A percentile compares a stretch with the other conserved stretches of the same genome.
Evolutionary conservation across 2,888 invertebrate species (phyloP).

Genomic region (Pristionchus arcanus): DNA sequence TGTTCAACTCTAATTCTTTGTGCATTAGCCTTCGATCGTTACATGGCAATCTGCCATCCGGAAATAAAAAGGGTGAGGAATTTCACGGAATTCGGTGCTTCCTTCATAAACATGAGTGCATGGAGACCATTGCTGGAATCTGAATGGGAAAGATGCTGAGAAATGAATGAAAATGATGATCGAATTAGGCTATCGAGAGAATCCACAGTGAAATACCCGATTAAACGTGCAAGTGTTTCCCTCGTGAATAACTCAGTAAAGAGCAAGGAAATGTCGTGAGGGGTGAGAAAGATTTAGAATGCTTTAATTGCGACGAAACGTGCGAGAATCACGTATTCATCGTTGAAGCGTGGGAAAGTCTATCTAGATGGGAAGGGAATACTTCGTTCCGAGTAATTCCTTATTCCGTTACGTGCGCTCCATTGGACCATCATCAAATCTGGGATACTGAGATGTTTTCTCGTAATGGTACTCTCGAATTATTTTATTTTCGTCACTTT

Average conservation of each 20-base stretch:
- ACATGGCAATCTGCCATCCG: constrained; percentile 73
- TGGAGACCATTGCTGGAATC: not conserved
- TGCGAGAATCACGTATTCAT: not conserved
- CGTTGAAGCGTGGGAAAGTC: constrained; percentile 5
- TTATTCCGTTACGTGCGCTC: not conserved
- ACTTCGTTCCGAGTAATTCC: not conserved
- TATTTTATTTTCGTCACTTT: not conserved
- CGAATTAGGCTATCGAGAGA: not conserved
- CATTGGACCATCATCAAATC: not conserved
- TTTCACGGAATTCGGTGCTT: not conserved
- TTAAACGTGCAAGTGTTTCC: not conserved
- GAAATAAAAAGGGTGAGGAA: constrained; percentile 65
- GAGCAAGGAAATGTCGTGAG: not conserved
- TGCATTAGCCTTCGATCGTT: constrained; percentile 71
- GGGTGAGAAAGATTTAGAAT: not conserved
- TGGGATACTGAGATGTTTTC: not conserved
- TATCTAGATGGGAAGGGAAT: not conserved
- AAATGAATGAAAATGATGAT: not conserved
- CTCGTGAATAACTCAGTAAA: not conserved
- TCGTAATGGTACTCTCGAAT: not conserved
- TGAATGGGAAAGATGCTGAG: not conserved
- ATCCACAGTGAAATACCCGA: not conserved
- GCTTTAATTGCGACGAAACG: not conserved
- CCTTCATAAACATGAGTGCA: constrained; percentile 7
- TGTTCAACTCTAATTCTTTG: constrained; percentile 71